Evolutionary conservation across 92 coral and sea anemone species (phyloP), one percentile per base, ranked within the genome.

Genomic region (Paragorgia papillata): DNA sequence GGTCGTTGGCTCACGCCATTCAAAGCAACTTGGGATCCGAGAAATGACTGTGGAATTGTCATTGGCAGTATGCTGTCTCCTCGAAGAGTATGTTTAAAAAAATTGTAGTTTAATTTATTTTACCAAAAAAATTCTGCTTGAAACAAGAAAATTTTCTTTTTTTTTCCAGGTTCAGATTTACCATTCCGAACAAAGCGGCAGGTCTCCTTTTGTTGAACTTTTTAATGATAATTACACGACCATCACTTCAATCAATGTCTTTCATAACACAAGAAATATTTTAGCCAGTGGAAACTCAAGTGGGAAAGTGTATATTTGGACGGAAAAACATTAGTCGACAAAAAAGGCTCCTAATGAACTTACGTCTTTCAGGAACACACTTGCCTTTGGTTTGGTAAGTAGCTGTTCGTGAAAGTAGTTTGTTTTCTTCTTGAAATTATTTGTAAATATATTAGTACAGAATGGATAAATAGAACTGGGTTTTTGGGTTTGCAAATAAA

Each of bases 21-120:
- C 73, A 91, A 89, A 25, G 99, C 99, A 9, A 80, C 89, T 4
- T 95, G 99, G 99, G 96, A 95, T 80, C 97, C 99, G 7, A 89
- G 87, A 82, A 83, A 71, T 37, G 90, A 87, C 56, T 51, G 75
- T 4, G 84, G 81, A 24, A 88, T 92, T 49, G 95, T 86, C 30
- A 83, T 95, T 48, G 99, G 99, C 20, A 95, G 88, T 62, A 95
- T 95, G 99, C 74, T 57, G 53, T 59, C 65, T 29, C 87, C 84
- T 48, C 62, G 97, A 87, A 91, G 88, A 89, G 97, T 83, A 46
- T 46, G 53, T 46, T 46, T 46, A 6, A 46, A 46, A 7, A 4
- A 46, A 6, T 6, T 46, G 53, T 7, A 15, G 14, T 6, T 46
- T 7, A 6, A 2, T 7, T 46, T 2, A 7, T 46, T 46, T n/a